Base-by-base conservation (phyloP, 2,888 invertebrate genomes). In the Trachelus stipa region DNA sequence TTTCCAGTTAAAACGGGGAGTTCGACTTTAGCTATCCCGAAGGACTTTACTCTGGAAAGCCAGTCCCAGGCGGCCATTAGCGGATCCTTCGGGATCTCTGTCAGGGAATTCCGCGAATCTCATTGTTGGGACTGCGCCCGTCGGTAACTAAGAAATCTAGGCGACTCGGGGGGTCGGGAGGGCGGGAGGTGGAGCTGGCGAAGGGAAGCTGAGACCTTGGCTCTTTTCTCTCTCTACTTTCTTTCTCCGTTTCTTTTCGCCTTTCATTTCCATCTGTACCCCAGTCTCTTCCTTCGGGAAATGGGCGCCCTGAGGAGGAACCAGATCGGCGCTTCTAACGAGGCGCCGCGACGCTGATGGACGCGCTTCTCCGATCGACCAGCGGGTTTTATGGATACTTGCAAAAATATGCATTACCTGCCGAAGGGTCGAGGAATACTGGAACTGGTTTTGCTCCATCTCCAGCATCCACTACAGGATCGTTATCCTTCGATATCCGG, bases 401-500 rank as follows among this genome's bases (percentile, higher is more conserved):
- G 80, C 77, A 80, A 81, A 81, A 80, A 81, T 81, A 81, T 81
- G 79, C 81, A 76, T 77, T 79, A 78, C 76, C 12, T 40, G 40
- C 15, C 6, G 15, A 15, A 40, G 40, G 40, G 15, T 40, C 40
- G 40, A 6, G 4, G 6, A 40, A 40, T 40, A 15, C 15, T 6
- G 15, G 15, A 6, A 15, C 40, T 4, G 40, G 15, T 75, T 77
- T 74, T 76, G 75, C 75, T 68, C 56, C 73, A 12, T 74, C 74
- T 73, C 40, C n/a, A 9, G 37, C 35, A 12, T 56, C 80, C 76
- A 74, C 74, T 40, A 68, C 56, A 77, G 79, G 83, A 83, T 83
- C 84, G 83, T 85, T 85, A 85, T 83, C 85, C 81, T 80, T 79
- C 82, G 82, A 84, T 85, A 83, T 83, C 80, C 81, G 56, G 56